Percentiles rank a stretch among this genome's conserved stretches.
These are phyloP conservation scores for Gobiocypris rarus DNA, from an alignment of 2,113 vertebrate genomes.

Conservation along the genomic window DNA sequence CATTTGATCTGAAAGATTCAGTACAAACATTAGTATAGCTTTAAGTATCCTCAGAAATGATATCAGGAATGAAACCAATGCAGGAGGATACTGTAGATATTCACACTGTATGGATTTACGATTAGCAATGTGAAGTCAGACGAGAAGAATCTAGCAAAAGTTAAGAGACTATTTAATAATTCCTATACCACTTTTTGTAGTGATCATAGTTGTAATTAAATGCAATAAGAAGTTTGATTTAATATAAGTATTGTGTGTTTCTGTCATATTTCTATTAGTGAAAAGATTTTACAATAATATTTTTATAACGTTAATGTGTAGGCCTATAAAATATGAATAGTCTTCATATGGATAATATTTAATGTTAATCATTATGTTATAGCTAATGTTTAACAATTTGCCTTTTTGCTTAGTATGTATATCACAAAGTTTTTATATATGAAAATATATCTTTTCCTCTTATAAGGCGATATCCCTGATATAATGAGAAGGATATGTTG, in stretches of 20 bases:
- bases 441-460: neutral
- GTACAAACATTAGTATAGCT: neutral
- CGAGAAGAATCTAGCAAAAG: too few relatives aligned
- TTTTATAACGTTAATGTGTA: neutral
- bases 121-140: neutral
- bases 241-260: too few relatives aligned
- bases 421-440: neutral
- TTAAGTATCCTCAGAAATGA: neutral
- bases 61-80: neutral
- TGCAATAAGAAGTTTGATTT: too few relatives aligned
- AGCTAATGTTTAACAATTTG: too few relatives aligned
- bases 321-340: neutral
- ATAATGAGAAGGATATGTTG: neutral
- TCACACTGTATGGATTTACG: neutral
- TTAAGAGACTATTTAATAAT: neutral
- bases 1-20: neutral
- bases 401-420: too few relatives aligned
- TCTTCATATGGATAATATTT: neutral
- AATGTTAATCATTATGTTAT: too few relatives aligned
- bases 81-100: neutral
- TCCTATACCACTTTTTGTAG: neutral
- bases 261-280: neutral
- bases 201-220: neutral
- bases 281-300: neutral
- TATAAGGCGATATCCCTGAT: neutral